Percentiles rank a stretch among this genome's conserved stretches.
These are phyloP conservation scores for Anthopleura xanthogrammica DNA, from an alignment of 92 coral and sea anemone species.

Conservation along the genomic window DNA sequence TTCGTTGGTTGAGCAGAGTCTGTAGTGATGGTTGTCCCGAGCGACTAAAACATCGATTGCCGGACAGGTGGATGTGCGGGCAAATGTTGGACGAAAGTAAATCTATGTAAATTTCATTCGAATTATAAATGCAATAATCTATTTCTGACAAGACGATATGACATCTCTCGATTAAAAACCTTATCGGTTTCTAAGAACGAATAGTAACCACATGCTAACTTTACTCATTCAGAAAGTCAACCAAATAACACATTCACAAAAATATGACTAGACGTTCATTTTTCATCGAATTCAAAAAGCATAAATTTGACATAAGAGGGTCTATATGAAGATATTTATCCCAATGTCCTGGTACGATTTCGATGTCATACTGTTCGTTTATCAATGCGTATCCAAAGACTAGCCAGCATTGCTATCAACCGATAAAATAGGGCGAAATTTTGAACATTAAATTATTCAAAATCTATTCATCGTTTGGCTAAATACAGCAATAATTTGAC, in stretches of 20 bases:
- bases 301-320: neutral
- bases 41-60: slow-evolving; percentile 15
- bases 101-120: slow-evolving; percentile 55
- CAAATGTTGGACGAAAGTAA: slow-evolving; percentile 25
- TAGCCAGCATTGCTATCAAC: neutral
- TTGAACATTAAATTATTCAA: slow-evolving; percentile 23
- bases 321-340: neutral
- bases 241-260: neutral
- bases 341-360: neutral
- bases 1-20: slow-evolving; percentile 12
- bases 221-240: neutral
- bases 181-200: neutral
- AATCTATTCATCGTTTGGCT: slow-evolving; percentile 1
- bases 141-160: slow-evolving; percentile 1
- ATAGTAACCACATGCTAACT: neutral
- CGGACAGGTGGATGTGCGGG: slow-evolving; percentile 23
- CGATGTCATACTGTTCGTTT: neutral
- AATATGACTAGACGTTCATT: neutral
- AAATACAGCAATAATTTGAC: neutral
- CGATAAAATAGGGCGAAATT: neutral
- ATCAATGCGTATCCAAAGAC: slow-evolving; percentile 3
- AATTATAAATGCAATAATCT: slow-evolving; percentile 20
- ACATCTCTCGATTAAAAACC: slow-evolving; percentile 11
- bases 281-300: neutral
- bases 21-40: slow-evolving; percentile 36